Evolutionary conservation across 2,113 vertebrate genomes (phyloP).

Genomic region (Vidua chalybeata): DNA sequence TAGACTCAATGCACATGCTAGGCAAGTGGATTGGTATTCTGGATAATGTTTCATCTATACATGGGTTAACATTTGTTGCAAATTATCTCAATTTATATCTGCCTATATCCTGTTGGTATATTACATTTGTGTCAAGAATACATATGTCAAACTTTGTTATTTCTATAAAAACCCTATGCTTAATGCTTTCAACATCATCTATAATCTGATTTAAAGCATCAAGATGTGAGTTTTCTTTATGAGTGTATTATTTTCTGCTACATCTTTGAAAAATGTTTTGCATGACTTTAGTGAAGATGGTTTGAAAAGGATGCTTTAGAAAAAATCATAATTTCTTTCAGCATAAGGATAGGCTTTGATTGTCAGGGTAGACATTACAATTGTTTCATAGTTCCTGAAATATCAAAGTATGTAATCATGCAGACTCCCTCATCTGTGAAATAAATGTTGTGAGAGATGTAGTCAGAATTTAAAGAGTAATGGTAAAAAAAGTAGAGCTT

Average conservation of each 20-base stretch:
- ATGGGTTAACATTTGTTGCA: not conserved
- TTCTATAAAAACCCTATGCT: not conserved
- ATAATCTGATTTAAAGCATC: not conserved
- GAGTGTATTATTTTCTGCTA: not conserved
- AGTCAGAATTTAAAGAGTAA: constrained; percentile 30
- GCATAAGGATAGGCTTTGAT: not conserved
- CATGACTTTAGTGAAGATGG: not conserved
- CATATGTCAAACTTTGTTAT: not conserved
- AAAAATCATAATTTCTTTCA: not conserved
- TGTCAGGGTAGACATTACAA: not conserved
- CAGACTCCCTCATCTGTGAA: not conserved
- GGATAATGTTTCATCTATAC: not conserved
- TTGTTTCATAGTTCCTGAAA: not conserved
- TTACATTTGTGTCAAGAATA: not conserved
- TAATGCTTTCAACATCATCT: not conserved
- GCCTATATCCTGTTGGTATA: not conserved
- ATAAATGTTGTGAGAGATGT: not conserved
- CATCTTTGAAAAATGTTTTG: not conserved
- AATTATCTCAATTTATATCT: not conserved
- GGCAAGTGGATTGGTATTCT: not conserved
- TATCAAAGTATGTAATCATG: not conserved
- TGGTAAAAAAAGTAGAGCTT: constrained; percentile 27
- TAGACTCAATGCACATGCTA: not conserved
- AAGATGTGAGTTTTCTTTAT: not conserved
- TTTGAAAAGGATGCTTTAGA: not conserved